Evolutionary conservation across 1,140 invertebrate genomes (phyloP), one percentile per base, ranked within the genome.

Genomic region (Plectrocnemia conspersa): DNA sequence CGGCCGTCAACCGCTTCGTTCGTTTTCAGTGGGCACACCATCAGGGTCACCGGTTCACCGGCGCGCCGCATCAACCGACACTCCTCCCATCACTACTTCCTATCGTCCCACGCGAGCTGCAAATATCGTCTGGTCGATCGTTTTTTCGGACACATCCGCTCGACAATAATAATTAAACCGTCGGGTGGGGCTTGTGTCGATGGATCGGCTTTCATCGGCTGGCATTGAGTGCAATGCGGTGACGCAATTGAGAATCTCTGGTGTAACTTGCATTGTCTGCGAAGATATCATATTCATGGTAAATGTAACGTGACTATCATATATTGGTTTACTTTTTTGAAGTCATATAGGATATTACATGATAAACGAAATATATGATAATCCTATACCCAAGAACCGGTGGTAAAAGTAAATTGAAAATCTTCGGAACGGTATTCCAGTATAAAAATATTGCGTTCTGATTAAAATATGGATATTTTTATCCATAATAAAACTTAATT

Each of bases 31-130:
- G 35, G 22, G 19, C 29, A 19, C n/a, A 27, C 16, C 35, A 18
- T 21, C 23, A n/a, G n/a, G 27, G 29, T 35, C 47, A 33, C 47
- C 33, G 5, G 19, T 22, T 38, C 47, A 38, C 19, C 36, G 47
- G 5, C 35, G 33, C 38, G 47, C 47, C 25, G 33, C 47, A 38
- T 50, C 36, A 50, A 50, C 38, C 33, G 33, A 24, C 33, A 32
- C 11, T 24, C 25, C 38, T 50, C 21, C 13, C 18, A 23, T 47
- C 23, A 32, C 32, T 48, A 24, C 46, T 50, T 38, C 18, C 33
- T 23, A 50, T 50, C 33, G 18, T 35, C 47, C 33, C 33, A 50
- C 33, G 47, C 33, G 3, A 35, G 36, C 23, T 48, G 13, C 40
- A 22, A 38, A 38, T 13, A 38, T 7, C 7, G n/a, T 29, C 27